Base-by-base conservation (phyloP, 2,113 vertebrate genomes). In the Limnothrissa miodon region DNA sequence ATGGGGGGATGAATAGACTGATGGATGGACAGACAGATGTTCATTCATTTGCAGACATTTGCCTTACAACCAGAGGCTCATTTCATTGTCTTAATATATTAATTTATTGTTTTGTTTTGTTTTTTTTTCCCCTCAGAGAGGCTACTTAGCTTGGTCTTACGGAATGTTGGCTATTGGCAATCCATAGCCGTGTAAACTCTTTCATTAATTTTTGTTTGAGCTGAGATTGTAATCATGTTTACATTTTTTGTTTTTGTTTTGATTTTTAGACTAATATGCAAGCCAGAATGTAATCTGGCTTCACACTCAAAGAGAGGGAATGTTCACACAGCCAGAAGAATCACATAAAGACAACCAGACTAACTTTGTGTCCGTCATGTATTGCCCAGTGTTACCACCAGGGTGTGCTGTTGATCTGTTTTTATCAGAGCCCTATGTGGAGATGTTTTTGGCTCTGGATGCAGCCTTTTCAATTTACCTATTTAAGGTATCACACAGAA, bases 81-180 rank as follows among this genome's bases (percentile, higher is more conserved):
- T 74, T 33, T 74, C 4, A 74, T 74, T 74, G 29, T 74, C 66
- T 74, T 74, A 74, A 33, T 39, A 17, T 74, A 33, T 74, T 74
- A 36, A 74, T 48, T 51, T 23, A 33, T 17, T 39, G 19, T 59
- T 36, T n/a, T 66, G 2, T 17, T 13, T 13, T 29, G n/a, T n/a
- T n/a, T n/a, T n/a, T n/a, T n/a, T n/a, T n/a, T n/a, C n/a, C n/a
- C 66, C 36, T 10, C 0, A 74, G 29, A 36, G 11, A 74, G 33
- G 13, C 59, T 66, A 10, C 13, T 66, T 33, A 5, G 33, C 36
- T 74, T 74, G 36, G 66, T 11, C 13, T 11, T 36, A 29, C 36
- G 25, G 29, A 74, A 66, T 66, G 66, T 74, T 36, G 29, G 33
- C 66, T 39, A 1, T 70, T 70, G 62, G 25, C 62, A 13, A 10